Base-by-base conservation (phyloP, 2,797 vertebrate species). In the Remorina albescens region DNA sequence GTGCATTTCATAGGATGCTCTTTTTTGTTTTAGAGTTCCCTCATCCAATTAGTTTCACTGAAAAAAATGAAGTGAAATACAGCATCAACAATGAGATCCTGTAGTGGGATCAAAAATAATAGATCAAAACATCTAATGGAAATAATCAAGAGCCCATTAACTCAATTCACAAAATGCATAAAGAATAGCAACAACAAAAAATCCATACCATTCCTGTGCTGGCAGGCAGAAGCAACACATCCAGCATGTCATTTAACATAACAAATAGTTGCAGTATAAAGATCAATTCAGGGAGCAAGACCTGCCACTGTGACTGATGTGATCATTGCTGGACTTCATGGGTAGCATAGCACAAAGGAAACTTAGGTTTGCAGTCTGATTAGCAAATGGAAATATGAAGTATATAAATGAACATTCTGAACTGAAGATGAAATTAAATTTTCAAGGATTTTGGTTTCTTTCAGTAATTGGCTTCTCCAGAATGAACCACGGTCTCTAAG, bases 281-380 rank as follows among this genome's bases (percentile, higher is more conserved):
- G 75, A 68, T 61, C 80, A 80, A 73, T 82, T 72, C 50, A 84
- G 74, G 74, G 79, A 76, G 64, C 57, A 56, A 41, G 69, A 78
- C 25, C 59, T 82, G 81, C 59, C 86, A 88, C 37, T 36, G 86
- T 79, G 90, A 90, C 77, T 73, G 84, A 89, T 88, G 80, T 60
- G 69, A 70, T 82, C 82, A 67, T 80, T 79, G 78, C 82, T 86
- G 76, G 83, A 80, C 72, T 67, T 72, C 69, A 74, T 37, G 70
- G 65, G 82, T 75, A 44, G 21, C 18, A 69, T n/a, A n/a, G 69
- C 68, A 85, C 82, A 88, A 89, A 46, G 69, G 64, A 78, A 84
- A 77, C 56, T 56, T 58, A 53, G 62, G 2, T 66, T 64, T 74
- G 41, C 15, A 21, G 30, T 32, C 37, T 19, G 50, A 28, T 26